phyloP scores from a whole-genome alignment of 1,140 invertebrate genomes.

The Holcopasites calliopsidis region DNA sequence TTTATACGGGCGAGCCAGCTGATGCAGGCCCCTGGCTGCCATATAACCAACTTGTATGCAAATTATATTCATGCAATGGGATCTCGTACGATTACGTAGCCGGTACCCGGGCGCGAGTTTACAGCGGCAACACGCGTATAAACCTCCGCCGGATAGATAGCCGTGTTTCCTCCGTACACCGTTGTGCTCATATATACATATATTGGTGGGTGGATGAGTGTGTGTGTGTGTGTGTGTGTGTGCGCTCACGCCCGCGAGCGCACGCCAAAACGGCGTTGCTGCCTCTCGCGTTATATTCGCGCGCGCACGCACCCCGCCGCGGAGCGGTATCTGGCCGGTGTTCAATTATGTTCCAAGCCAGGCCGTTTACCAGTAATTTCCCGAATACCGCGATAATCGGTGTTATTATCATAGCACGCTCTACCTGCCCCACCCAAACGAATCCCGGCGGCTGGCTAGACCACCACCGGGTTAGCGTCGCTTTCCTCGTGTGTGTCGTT shows the following conservation, averaged over 20 bases:
- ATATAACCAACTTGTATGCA: constrained; percentile 80
- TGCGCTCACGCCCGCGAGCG: background rate
- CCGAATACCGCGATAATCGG: constrained; percentile 72
- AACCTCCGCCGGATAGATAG: constrained; percentile 77
- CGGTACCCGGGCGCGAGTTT: constrained; percentile 75
- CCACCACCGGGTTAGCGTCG: constrained; percentile 15
- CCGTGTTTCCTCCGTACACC: constrained; percentile 70
- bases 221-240: background rate
- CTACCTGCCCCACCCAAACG: constrained; percentile 37
- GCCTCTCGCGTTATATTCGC: constrained; percentile 39
- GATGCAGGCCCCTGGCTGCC: constrained; percentile 72
- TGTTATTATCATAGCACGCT: constrained; percentile 65
- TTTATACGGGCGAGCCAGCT: constrained; percentile 79
- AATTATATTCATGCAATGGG: constrained; percentile 80
- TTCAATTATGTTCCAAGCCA: constrained; percentile 71
- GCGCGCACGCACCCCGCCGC: constrained; percentile 32
- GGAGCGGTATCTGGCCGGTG: constrained; percentile 58
- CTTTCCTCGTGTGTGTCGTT: constrained; percentile 53
- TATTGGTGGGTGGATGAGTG: background rate
- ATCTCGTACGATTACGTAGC: constrained; percentile 78
- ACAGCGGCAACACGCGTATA: constrained; percentile 79
- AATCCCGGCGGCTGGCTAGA: background rate
- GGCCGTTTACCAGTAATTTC: constrained; percentile 71
- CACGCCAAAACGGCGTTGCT: constrained; percentile 28
- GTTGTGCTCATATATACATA: constrained; percentile 53